Base-by-base conservation (phyloP, 2,888 invertebrate genomes). In the Andrena chrysosceles region DNA sequence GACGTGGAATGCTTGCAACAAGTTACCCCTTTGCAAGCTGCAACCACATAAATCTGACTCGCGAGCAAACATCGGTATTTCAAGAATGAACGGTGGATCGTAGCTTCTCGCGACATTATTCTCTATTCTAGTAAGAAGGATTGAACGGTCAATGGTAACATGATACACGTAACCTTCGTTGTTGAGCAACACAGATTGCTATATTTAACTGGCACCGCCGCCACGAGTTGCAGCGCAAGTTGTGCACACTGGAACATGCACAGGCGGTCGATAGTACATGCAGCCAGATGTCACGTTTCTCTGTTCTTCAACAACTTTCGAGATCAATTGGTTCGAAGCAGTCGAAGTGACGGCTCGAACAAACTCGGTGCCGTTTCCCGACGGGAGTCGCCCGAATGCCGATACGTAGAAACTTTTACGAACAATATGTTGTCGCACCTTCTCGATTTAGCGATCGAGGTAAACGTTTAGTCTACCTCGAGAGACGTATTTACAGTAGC, bases 231-330 rank as follows among this genome's bases (percentile, higher is more conserved):
- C 20, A 70, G n/a, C 31, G 10, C n/a, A 48, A 42, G 26, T 42
- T 42, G 20, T 60, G 20, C 29, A 48, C 29, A 48, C 20, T 29
- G 42, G 48, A 20, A 56, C 56, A 33, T 54, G 56, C 35, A 16
- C 2, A 13, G 23, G 23, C 59, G 60, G 8, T 70, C 70, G 70
- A 60, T 70, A 60, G 29, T 59, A 60, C 35, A 35, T 48, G 42
- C 31, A 54, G 42, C 60, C 70, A 60, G 42, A 70, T 70, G 70
- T 70, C 70, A 70, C 56, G 35, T 48, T 42, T 42, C 69, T 56
- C 23, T 33, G 20, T 70, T 70, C 33, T 70, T 52, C 29, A 70
- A 42, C 29, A 70, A 70, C 42, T 60, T 68, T 67, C n/a, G n/a
- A 29, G 52, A 49, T 54, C 31, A 29, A 26, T 10, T n/a, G 54